A percentile compares a stretch with the other conserved stretches of the same genome.
Evolutionary conservation across 2,888 invertebrate genomes (phyloP).

Genomic region (Spisula solida): DNA sequence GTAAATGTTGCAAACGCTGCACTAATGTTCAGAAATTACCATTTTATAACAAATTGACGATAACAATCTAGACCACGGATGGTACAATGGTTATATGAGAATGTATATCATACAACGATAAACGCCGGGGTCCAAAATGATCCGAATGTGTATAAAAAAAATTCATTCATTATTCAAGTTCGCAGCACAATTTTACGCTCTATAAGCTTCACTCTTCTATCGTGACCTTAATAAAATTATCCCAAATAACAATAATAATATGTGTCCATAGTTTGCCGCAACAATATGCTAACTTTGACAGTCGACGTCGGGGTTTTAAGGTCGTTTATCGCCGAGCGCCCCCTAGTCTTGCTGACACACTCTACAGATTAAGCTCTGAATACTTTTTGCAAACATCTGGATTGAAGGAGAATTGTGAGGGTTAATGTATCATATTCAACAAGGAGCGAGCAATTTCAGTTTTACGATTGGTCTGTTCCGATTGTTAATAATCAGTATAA

Average conservation of each 20-base stretch:
- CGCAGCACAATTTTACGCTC: not conserved
- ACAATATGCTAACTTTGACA: not conserved
- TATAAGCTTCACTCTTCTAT: not conserved
- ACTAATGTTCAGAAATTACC: not conserved
- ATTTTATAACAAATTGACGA: not conserved
- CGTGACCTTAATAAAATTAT: conserved; percentile 13
- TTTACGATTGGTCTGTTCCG: too few species aligned
- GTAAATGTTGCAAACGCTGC: not conserved
- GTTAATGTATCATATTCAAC: not conserved
- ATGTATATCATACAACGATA: not conserved
- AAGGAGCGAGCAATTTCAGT: not conserved
- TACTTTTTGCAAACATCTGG: conserved; percentile 16
- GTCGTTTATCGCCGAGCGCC: not conserved
- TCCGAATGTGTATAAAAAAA: not conserved
- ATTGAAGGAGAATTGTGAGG: not conserved
- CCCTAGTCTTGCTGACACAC: not conserved
- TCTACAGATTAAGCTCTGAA: not conserved
- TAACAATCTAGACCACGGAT: not conserved
- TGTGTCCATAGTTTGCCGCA: not conserved
- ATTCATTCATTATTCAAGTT: conserved; percentile 15
- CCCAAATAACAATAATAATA: conserved; percentile 7
- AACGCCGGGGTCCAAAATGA: not conserved
- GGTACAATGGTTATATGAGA: not conserved
- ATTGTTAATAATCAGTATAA: too few species aligned
- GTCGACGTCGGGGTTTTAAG: not conserved